A percentile compares a stretch with the other conserved stretches of the same genome.
These are phyloP conservation scores for Chaunax sp. DNA, from an alignment of 2,797 vertebrate genomes.

Conservation along the genomic window DNA sequence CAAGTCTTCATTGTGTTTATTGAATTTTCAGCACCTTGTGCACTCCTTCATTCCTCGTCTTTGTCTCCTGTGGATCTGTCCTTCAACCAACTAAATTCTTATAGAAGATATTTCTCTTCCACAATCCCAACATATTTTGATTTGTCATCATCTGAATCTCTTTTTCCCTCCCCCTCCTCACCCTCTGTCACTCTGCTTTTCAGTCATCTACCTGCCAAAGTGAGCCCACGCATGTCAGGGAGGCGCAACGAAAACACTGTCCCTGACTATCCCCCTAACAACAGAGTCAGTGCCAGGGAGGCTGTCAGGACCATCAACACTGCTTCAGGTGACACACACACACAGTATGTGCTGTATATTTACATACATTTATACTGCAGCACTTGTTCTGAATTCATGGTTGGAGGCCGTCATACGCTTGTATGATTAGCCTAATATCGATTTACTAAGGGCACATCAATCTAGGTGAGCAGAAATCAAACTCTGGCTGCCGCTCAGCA, in stretches of 20 bases:
- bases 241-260: slow-evolving; percentile 82
- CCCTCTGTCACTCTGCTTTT: neutral
- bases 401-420: slow-evolving; percentile 18
- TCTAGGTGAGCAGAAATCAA: slow-evolving; percentile 41
- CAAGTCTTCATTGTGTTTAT: slow-evolving; percentile 18
- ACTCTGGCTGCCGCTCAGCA: slow-evolving; percentile 40
- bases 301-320: slow-evolving; percentile 85
- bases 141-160: neutral
- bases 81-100: neutral
- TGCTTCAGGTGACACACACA: slow-evolving; percentile 80
- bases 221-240: slow-evolving; percentile 79
- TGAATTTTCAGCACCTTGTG: slow-evolving; percentile 21
- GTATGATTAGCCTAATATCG: slow-evolving; percentile 33
- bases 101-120: neutral
- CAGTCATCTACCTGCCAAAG: slow-evolving; percentile 88
- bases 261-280: slow-evolving; percentile 86
- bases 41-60: slow-evolving; percentile 4
- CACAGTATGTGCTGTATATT: neutral
- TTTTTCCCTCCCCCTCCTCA: neutral
- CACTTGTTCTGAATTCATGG: slow-evolving; percentile 13
- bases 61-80: neutral
- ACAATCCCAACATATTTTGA: neutral
- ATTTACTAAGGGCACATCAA: slow-evolving; percentile 3
- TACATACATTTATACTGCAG: slow-evolving; percentile 13
- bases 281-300: slow-evolving; percentile 86